phyloP scores from a whole-genome alignment of 2,113 vertebrate species.

The Donacobius atricapilla region DNA sequence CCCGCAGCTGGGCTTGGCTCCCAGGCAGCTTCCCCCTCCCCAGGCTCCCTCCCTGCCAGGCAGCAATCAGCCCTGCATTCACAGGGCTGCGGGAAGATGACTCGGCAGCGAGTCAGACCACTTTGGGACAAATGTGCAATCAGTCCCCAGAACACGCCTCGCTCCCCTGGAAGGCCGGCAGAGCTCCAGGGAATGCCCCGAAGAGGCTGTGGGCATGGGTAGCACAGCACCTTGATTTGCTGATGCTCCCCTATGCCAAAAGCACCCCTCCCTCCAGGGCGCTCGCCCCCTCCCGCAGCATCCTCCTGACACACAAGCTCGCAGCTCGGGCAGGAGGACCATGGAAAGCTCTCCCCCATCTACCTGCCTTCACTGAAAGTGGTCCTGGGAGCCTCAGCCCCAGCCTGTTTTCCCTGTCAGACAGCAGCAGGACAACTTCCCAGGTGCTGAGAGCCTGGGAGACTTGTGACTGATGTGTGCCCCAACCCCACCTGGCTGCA shows the following conservation, averaged over 20 bases:
- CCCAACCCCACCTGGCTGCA: accelerated
- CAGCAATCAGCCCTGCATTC: constrained; percentile 57
- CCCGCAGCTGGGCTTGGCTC: constrained; percentile 55
- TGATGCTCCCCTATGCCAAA: neutral
- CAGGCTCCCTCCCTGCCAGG: neutral
- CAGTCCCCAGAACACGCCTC: neutral
- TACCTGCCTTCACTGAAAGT: neutral
- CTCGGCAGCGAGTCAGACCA: constrained; percentile 51
- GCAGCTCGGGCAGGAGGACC: neutral
- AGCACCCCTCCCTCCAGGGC: accelerated
- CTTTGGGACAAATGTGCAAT: constrained; percentile 39
- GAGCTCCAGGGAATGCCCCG: neutral
- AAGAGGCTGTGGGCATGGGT: neutral
- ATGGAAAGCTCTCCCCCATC: too few species aligned
- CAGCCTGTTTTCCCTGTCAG: neutral
- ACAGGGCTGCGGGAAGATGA: constrained; percentile 43
- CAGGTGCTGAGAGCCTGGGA: neutral
- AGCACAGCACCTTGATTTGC: neutral
- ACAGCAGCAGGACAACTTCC: neutral
- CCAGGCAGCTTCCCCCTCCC: neutral
- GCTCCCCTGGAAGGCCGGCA: neutral
- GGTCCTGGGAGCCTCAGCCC: neutral
- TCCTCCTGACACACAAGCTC: neutral
- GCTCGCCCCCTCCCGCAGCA: neutral
- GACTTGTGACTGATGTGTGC: accelerated